Base-by-base conservation (phyloP, 2,113 vertebrate genomes). In the Takifugu bimaculatus region DNA sequence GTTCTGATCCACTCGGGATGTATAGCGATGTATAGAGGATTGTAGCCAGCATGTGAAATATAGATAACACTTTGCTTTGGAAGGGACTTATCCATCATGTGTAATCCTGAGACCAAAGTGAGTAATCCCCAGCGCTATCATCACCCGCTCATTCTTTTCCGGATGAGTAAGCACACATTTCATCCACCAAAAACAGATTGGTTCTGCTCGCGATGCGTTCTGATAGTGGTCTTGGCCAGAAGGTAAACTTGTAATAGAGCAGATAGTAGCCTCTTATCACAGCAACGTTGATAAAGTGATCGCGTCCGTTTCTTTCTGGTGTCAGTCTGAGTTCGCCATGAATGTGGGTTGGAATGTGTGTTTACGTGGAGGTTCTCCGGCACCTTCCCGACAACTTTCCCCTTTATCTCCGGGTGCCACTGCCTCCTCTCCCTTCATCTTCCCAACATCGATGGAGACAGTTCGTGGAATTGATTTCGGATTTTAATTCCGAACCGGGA, bases 101-200 rank as follows among this genome's bases (percentile, higher is more conserved):
- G 72, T 85, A 87, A 84, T 83, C 80, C 80, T 57, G 4, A 70
- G 56, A 75, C 64, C 60, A 80, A 72, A 83, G 53, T 69, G 54
- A 78, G 52, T 83, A 81, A 81, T 87, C 77, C 76, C 29, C 62
- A 51, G 52, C 53, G 70, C 65, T 52, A 5, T 74, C 65, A 54
- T 52, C 9, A 15, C 53, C 29, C 69, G 35, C 67, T n/a, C 42
- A 15, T 47, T 70, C 70, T 57, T 49, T 53, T 76, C 65, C 53
- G 54, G 50, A 79, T 75, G 68, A 60, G 70, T 60, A 42, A 66
- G 49, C 72, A 39, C 26, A 32, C 54, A 60, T 82, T 65, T 60
- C 54, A 81, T 50, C 42, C 56, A 35, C 44, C 12, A 42, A 49
- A 63, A 69, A 60, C 56, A 53, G 57, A 58, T 74, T 29, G 45